Percentiles rank a stretch among this genome's conserved stretches.
Conservation (phyloP, 2,113 vertebrate genomes). For the Pao palembangensis region DNA sequence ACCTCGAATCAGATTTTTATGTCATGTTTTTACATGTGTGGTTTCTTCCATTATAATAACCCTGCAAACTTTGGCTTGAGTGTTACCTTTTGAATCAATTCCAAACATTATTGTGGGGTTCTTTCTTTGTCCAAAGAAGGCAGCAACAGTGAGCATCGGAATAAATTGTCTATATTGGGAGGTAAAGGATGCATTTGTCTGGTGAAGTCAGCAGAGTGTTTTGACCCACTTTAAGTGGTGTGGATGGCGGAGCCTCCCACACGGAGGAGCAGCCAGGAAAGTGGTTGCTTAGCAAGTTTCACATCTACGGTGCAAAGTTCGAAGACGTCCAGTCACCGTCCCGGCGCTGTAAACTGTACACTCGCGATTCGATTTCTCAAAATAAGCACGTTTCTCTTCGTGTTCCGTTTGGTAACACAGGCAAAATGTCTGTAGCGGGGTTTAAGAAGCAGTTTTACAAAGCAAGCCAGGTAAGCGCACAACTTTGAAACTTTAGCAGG, state of each 20-base stretch:
- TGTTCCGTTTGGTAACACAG: conserved; percentile 12
- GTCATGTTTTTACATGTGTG: neutral
- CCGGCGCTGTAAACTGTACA: neutral
- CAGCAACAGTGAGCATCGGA: no score
- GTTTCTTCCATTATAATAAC: neutral
- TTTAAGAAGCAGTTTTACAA: conserved; percentile 97
- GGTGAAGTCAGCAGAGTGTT: no score
- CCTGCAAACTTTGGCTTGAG: no score
- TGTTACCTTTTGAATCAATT: neutral
- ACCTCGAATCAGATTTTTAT: no score
- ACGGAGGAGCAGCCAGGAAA: conserved; percentile 43
- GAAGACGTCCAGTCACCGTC: conserved; percentile 26
- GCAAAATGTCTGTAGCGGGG: conserved; percentile 90
- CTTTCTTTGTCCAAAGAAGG: no score
- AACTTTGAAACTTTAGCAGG: conserved; percentile 20
- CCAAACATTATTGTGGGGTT: neutral
- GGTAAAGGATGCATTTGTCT: no score
- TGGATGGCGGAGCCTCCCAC: conserved; percentile 43
- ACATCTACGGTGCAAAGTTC: conserved; percentile 50
- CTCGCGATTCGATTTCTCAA: neutral
- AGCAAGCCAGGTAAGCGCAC: conserved; percentile 85
- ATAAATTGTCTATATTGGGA: no score
- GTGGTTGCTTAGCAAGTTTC: conserved; percentile 59
- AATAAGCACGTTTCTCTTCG: neutral
- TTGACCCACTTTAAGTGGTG: neutral